Base-by-base conservation (phyloP, 2,888 invertebrate species). In the Tridacna gigas region DNA sequence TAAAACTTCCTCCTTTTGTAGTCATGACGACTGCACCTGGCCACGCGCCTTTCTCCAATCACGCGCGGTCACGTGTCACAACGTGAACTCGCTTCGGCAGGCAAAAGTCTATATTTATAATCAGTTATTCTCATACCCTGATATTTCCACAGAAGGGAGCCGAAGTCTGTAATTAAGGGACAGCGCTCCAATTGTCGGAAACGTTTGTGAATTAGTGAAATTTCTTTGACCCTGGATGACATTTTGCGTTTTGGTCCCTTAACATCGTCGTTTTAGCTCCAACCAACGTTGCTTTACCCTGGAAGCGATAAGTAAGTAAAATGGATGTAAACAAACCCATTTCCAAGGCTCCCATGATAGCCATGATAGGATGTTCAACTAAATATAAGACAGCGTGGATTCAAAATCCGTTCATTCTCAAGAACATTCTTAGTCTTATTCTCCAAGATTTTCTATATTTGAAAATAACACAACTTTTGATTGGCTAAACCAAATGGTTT, bases 1-100 rank as follows among this genome's bases (percentile, higher is more conserved):
- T 60, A 71, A 66, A 48, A 77, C 78, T 80, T 86, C 86, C 86
- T 79, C n/a, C 80, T 75, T 71, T 82, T 84, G 84, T 86, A 77
- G 73, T 48, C 67, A 74, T 76, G 82, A 77, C 84, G 75, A 80
- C 80, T 76, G 80, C 84, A 82, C 69, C 79, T 82, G 84, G 80
- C 78, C 84, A 82, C 86, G 84, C 80, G 81, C n/a, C 81, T 20
- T 74, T 28, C 60, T 28, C 22, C 25, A 63, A 69, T 83, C 86
- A 83, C 81, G 81, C 81, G 51, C 56, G 51, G 13, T 51, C 71
- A 71, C 71, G 71, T 51, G 71, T 71, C 80, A 80, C 78, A 84
- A 74, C 67, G 71, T 63, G 51, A 71, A 12, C 45, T 71, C 71
- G 71, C 48, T 71, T 26, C 71, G 51, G 45, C 47, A 71, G 71